Percentiles rank a stretch among this genome's conserved stretches.
Conservation (phyloP, 2,888 invertebrate genomes). For the Papilio gigon region DNA sequence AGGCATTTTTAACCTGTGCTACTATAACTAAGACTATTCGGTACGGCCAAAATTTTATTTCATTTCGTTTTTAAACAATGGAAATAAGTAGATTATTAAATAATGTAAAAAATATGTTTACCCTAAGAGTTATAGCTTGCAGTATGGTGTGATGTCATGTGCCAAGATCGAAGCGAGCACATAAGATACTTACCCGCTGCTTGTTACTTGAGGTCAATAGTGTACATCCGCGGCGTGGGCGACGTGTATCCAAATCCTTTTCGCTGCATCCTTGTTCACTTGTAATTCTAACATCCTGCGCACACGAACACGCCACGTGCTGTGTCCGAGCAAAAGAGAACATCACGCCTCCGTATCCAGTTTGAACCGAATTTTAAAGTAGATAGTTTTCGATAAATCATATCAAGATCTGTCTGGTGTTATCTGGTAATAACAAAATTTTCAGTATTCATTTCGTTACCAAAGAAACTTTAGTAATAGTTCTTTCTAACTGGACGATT, state of each 20-base stretch:
- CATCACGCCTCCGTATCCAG: slow-evolving; percentile 16
- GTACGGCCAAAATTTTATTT: too few species aligned
- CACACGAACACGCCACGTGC: background rate
- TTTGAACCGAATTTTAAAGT: slow-evolving; percentile 15
- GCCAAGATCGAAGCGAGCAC: background rate
- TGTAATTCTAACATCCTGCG: slow-evolving; percentile 30
- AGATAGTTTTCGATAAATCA: slow-evolving; percentile 7
- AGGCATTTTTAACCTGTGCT: too few species aligned
- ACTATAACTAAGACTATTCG: too few species aligned
- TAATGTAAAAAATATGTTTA: background rate
- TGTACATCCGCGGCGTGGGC: slow-evolving; percentile 29
- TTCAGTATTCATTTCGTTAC: too few species aligned
- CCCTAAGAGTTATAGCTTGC: background rate
- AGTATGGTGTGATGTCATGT: background rate
- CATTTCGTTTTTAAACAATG: too few species aligned
- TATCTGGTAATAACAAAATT: background rate
- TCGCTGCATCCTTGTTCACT: slow-evolving; percentile 24
- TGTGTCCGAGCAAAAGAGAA: background rate
- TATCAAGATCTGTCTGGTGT: background rate
- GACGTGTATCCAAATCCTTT: slow-evolving; percentile 26
- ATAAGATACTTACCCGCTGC: background rate
- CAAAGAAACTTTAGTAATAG: too few species aligned
- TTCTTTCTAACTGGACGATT: background rate
- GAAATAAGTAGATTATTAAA: too few species aligned
- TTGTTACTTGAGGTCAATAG: slow-evolving; percentile 17